Conservation (phyloP, 1,140 invertebrate species). For the Drosophila busckii region DNA sequence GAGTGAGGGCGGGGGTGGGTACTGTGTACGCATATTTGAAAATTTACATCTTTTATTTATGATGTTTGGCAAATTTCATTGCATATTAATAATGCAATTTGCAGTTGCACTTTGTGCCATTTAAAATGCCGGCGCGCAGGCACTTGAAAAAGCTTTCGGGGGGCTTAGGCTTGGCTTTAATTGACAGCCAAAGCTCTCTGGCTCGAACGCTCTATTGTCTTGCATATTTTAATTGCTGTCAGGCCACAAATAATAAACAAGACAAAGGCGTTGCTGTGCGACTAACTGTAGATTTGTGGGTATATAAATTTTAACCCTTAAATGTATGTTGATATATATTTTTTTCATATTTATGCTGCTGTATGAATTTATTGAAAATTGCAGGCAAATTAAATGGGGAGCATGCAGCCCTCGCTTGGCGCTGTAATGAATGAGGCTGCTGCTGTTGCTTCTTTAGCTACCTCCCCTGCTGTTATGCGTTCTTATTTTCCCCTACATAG, state of each 20-base stretch:
- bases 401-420: background rate
- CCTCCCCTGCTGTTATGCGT: background rate
- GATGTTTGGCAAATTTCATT: slow-evolving; percentile 71
- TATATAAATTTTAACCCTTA: slow-evolving; percentile 60
- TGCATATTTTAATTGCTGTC: slow-evolving; percentile 71
- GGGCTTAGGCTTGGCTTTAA: slow-evolving; percentile 10
- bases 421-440: slow-evolving; percentile 1
- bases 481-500: slow-evolving; percentile 12
- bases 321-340: slow-evolving; percentile 53
- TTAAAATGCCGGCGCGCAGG: slow-evolving; percentile 18
- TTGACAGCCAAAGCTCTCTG: slow-evolving; percentile 34
- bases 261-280: slow-evolving; percentile 56
- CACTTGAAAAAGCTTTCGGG: slow-evolving; percentile 29
- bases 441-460: slow-evolving; percentile 13
- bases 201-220: slow-evolving; percentile 45
- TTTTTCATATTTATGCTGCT: slow-evolving; percentile 34
- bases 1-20: too few relatives aligned
- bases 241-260: slow-evolving; percentile 71
- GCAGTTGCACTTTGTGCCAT: slow-evolving; percentile 31
- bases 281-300: background rate
- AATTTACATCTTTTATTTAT: slow-evolving; percentile 71
- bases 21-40: slow-evolving; percentile 24
- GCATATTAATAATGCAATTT: slow-evolving; percentile 76
- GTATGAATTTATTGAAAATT: slow-evolving; percentile 53
- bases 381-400: slow-evolving; percentile 21